Evolutionary conservation across 1,140 invertebrate genomes (phyloP).

Genomic region (Zelostemma sp.): DNA sequence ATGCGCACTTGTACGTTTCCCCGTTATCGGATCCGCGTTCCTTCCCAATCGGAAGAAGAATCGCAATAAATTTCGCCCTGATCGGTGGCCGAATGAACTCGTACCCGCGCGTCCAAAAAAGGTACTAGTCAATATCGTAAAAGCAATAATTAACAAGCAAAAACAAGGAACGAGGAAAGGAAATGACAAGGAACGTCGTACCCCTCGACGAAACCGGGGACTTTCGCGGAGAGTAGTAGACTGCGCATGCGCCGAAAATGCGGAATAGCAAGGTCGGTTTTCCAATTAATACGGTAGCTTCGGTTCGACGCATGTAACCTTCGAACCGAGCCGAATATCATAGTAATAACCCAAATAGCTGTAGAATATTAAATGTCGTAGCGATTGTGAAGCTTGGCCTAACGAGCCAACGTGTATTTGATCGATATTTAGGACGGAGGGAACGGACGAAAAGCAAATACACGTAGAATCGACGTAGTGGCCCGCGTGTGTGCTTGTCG

Average conservation of each 20-base stretch:
- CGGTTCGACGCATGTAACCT: slow-evolving; percentile 37
- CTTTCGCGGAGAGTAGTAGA: slow-evolving; percentile 59
- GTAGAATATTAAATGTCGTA: too few relatives aligned
- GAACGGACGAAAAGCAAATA: slow-evolving; percentile 21
- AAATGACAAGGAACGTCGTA: slow-evolving; percentile 25
- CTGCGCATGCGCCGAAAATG: slow-evolving; percentile 51
- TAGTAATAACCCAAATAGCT: slow-evolving; percentile 14
- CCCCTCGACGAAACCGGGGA: slow-evolving; percentile 52
- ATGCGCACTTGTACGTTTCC: slow-evolving; percentile 13
- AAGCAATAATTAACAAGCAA: slow-evolving; percentile 36
- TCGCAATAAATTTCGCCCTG: background rate
- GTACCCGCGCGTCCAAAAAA: slow-evolving; percentile 1
- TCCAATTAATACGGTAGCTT: too few relatives aligned
- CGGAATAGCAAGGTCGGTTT: slow-evolving; percentile 28
- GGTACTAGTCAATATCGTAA: slow-evolving; percentile 7
- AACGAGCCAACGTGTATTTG: slow-evolving; percentile 47
- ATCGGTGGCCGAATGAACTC: background rate
- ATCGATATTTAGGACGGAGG: slow-evolving; percentile 1
- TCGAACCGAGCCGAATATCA: slow-evolving; percentile 20
- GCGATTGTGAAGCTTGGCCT: slow-evolving; percentile 20
- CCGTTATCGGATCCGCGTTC: background rate
- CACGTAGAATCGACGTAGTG: slow-evolving; percentile 45
- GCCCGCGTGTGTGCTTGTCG: slow-evolving; percentile 33
- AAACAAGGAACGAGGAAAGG: slow-evolving; percentile 12
- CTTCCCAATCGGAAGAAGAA: background rate